Base-by-base conservation (phyloP, 2,797 vertebrate genomes). In the Cirrhinus mrigala region DNA sequence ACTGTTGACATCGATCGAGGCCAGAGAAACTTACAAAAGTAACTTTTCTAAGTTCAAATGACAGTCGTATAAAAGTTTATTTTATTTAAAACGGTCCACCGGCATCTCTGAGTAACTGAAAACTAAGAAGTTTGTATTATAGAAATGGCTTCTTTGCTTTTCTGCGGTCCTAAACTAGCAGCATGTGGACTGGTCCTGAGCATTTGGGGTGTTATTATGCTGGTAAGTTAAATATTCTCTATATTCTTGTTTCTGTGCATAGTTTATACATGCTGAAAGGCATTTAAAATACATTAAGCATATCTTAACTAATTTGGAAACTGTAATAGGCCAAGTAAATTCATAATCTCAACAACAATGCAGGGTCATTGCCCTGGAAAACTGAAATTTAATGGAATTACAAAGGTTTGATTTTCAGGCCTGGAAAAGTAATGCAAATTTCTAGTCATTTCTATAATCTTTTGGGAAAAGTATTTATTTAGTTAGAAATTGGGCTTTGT, bases 141-240 rank as follows among this genome's bases (percentile, higher is more conserved):
- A 73, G 66, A 84, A 77, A 97, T 97, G 96, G 93, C 91, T 8
- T 95, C 95, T 46, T 92, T 95, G 14, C 88, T 97, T 82, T 92
- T 96, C 81, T 97, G 97, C 82, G 97, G 96, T 78, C 96, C 96
- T 1, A 97, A 97, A 91, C 89, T 96, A 89, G 95, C 96, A 1
- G 96, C 96, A 6, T 97, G 96, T 80, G 96, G 96, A 80, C 89
- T 97, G 27, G 95, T 97, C n/a, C 88, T 97, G 81, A 97, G 96
- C 84, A 88, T 92, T 37, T 97, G 96, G 96, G 96, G 96, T 29
- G 94, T 97, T 78, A 94, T 97, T 85, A 97, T 97, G 96, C 87
- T 97, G 96, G 97, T 97, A 87, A 89, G 88, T 60, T 24, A 12
- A 48, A 14, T 10, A 46, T n/a, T 79, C 7, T 73, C 56, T 40